A percentile compares a stretch with the other conserved stretches of the same genome.
phyloP scores from a whole-genome alignment of 2,797 vertebrate genomes.

The Tadarida brasiliensis region DNA sequence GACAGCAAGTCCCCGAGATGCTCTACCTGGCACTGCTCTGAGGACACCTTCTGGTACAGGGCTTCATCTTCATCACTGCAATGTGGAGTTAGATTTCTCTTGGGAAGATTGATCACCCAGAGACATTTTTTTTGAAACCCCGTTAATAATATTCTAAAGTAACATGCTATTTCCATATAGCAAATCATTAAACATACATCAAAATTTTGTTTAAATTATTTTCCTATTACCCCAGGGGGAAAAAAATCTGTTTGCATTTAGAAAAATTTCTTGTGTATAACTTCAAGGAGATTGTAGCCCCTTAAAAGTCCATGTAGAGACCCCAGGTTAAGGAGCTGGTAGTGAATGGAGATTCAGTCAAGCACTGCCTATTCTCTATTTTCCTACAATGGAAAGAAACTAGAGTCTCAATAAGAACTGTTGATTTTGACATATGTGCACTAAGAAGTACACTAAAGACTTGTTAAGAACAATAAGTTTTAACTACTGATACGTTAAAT shows the following conservation, averaged over 20 bases:
- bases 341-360: constrained; percentile 47
- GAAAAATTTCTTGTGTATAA: not conserved
- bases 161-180: not conserved
- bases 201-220: constrained; percentile 13
- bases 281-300: constrained; percentile 6
- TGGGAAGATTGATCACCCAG: not conserved
- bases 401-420: constrained; percentile 25
- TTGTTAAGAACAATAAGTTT: not conserved
- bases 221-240: not conserved
- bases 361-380: not conserved
- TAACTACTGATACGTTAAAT: constrained; percentile 21
- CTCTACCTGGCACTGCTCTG: constrained; percentile 93
- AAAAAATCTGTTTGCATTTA: not conserved
- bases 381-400: constrained; percentile 11
- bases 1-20: constrained; percentile 92
- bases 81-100: not conserved
- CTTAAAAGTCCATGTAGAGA: not conserved
- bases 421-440: not conserved
- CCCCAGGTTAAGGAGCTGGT: constrained; percentile 9
- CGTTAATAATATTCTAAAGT: not conserved
- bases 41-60: constrained; percentile 93
- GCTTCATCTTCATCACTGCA: constrained; percentile 93
- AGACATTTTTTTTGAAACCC: not conserved
- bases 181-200: not conserved
- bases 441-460: not conserved